Evolutionary conservation across 2,888 invertebrate species (phyloP), one percentile per base, ranked within the genome.

Genomic region (Geophilus truncorum): DNA sequence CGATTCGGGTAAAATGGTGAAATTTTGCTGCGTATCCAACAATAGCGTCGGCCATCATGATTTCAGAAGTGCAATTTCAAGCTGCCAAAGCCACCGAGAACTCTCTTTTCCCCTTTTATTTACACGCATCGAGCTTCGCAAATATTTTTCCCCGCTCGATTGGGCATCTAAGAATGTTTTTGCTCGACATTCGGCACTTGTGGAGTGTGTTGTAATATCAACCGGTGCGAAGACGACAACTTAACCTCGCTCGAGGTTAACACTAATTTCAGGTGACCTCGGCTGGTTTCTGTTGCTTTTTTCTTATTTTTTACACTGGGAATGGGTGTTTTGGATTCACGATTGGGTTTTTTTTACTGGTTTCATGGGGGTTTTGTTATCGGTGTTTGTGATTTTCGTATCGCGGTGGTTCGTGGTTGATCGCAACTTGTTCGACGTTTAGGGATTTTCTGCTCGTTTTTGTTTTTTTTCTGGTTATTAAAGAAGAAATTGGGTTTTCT

Each of bases 21-120:
- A 40, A 40, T 57, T 78, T 34, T 36, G 79, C 51, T 79, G 79
- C 79, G 79, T 62, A 79, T 62, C 57, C 79, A 79, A 79, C 79
- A 79, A 79, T 57, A 78, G 78, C 30, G 79, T 57, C 62, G 62
- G 79, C 79, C 79, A 79, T 79, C 79, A 79, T 79, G 79, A 28
- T 40, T 36, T 78, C 23, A 45, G 78, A 40, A 32, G 77, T 34
- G 12, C 32, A 10, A 70, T 70, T 70, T 25, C 25, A 70, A 70
- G 28, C n/a, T n/a, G n/a, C n/a, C n/a, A n/a, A n/a, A 28, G 70
- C 28, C 18, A 18, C 0, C 3, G 18, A 51, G 5, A 21, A 15
- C 0, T 1, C 3, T 5, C 18, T 18, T 1, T 3, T 3, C n/a
- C n/a, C 1, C 45, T 3, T n/a, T 10, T 21, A 51, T n/a, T n/a